Evolutionary conservation across 2,888 invertebrate species (phyloP).

Genomic region (Phymatocera aterrima): DNA sequence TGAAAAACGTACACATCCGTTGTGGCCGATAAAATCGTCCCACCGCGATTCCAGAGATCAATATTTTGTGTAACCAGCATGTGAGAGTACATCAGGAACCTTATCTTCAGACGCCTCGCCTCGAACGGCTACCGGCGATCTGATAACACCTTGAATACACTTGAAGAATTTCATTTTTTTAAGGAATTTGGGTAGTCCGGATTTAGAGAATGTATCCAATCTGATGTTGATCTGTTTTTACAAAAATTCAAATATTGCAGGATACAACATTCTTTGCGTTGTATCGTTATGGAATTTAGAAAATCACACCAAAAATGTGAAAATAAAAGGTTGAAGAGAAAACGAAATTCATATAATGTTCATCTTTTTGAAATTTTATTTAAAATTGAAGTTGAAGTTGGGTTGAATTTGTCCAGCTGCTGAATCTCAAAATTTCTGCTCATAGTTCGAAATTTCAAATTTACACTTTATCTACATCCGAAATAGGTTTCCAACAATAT

Average conservation of each 20-base stretch:
- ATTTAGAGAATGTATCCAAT: neutral
- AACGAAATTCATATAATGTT: too few relatives aligned
- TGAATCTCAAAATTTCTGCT: too few relatives aligned
- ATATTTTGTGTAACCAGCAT: slow-evolving; percentile 10
- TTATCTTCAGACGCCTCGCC: slow-evolving; percentile 4
- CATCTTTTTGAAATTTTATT: too few relatives aligned
- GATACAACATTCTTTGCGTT: neutral
- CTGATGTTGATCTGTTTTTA: neutral
- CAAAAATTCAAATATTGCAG: too few relatives aligned
- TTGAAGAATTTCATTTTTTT: neutral
- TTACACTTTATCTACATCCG: too few relatives aligned
- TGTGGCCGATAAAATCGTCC: slow-evolving; percentile 10
- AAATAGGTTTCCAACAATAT: too few relatives aligned
- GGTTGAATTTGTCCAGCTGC: too few relatives aligned
- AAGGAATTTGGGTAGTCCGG: neutral
- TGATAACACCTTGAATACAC: slow-evolving; percentile 6
- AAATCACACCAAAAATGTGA: too few relatives aligned
- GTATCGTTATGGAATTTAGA: too few relatives aligned
- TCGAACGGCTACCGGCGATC: slow-evolving; percentile 6
- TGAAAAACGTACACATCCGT: neutral
- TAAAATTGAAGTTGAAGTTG: too few relatives aligned
- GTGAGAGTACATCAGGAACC: slow-evolving; percentile 8
- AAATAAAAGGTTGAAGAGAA: too few relatives aligned
- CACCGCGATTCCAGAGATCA: slow-evolving; percentile 27
- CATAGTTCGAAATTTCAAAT: too few relatives aligned